Evolutionary conservation across 2,888 invertebrate species (phyloP), one percentile per base, ranked within the genome.

Genomic region (Teinopalpus imperialis): DNA sequence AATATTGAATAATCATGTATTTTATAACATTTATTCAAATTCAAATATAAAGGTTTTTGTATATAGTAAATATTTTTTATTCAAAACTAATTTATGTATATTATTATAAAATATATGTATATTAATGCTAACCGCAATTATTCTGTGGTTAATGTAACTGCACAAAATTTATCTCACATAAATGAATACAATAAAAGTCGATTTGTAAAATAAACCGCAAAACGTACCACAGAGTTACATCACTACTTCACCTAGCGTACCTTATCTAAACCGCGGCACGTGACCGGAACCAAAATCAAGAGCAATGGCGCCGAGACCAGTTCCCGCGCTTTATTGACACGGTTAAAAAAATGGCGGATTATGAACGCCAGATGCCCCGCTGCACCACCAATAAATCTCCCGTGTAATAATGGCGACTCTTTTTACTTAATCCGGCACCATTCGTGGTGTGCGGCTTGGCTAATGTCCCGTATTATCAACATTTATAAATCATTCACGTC

Each of bases 401-500:
- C 55, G 40, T 61, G 62, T 61, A 75, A 74, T 71, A 74, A 74
- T 69, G 66, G 59, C 59, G 62, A 69, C 72, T 77, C 71, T 79
- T 79, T 81, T 77, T 74, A 68, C 69, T 70, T 66, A 74, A 81
- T 72, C 69, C 76, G 63, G 26, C 39, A 16, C 32, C 64, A 67
- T 68, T 71, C 75, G 76, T 75, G 79, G 72, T 74, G 79, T 66
- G 81, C 67, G 81, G 81, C 74, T 71, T 58, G 60, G 66, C 74
- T 79, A 80, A 81, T 78, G 73, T 74, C 58, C 58, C 66, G 71
- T 69, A 66, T 74, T 75, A 74, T 69, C 69, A 74, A 59, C 69
- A 68, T 74, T 74, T 75, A 78, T 83, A 82, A 85, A 83, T 83
- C 81, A 81, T 80, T 73, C 70, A 65, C 67, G 74, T 79, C 81